Evolutionary conservation across 2,113 vertebrate genomes (phyloP), one percentile per base, ranked within the genome.

Genomic region (Prochilodus magdalenae): DNA sequence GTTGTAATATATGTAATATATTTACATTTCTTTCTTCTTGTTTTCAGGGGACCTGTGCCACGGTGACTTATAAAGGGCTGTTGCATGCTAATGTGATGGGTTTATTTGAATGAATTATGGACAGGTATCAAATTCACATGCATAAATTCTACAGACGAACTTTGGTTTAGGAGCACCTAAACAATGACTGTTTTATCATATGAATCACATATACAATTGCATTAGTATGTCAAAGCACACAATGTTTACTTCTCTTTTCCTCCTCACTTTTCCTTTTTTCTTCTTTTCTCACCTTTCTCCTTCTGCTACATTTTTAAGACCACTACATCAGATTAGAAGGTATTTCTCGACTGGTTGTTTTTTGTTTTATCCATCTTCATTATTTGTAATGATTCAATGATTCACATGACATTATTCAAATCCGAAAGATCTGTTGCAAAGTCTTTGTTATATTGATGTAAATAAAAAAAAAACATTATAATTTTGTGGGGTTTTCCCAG

Each of bases 11-110:
- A n/a, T n/a, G n/a, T n/a, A 47, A 78, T 49, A 30, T n/a, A 36
- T 44, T 63, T 70, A 71, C 55, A 15, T 29, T 47, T 22, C 53
- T 29, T 79, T 73, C 72, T 57, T 73, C 67, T 82, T 5, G 59
- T 84, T 89, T 83, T 73, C 87, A 94, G 93, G 55, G 80, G 89
- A 77, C 78, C 86, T 82, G 4, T 88, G 80, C 82, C 89, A 82
- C 55, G 85, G 89, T 72, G 91, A 92, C 84, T 89, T 90, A 75
- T 92, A 85, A 93, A 81, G 51, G 22, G 0, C 30, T 69, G 33
- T 24, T 67, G 24, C 20, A 29, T 27, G 53, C 10, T 53, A 63
- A 57, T 15, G 15, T 22, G 4, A 14, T 29, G 18, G 67, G 24
- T 14, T 75, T 63, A 57, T 67, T 44, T 74, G 71, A 29, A 63